Base-by-base conservation (phyloP, 1,140 invertebrate genomes). In the Musca vetustissima region DNA sequence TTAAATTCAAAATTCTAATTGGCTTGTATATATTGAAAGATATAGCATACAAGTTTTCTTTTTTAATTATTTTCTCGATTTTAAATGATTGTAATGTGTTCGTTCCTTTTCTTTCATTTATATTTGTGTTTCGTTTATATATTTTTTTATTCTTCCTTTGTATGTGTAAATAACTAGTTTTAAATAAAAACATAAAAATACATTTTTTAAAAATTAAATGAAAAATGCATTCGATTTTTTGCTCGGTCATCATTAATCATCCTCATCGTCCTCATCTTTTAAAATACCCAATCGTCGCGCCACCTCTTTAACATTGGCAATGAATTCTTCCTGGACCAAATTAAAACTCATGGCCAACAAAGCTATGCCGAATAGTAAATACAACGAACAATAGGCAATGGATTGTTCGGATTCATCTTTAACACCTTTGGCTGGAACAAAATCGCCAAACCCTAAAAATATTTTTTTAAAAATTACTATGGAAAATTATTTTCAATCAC, bases 261-360 rank as follows among this genome's bases (percentile, higher is more conserved):
- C 84, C 43, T 86, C 79, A 13, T 84, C 83, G 66, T 83, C 83
- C 47, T 89, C 88, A n/a, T 92, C 88, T 78, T 95, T 94, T 70
- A 95, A 90, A 77, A 95, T 95, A 22, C 93, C 94, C 24, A 96
- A 83, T 48, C 89, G 88, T 71, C 90, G 92, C 8, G 92, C 93
- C 11, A 95, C 88, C 48, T 88, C 87, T 76, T 94, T 94, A 0
- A 95, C 93, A 74, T 93, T 92, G 59, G 89, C 92, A 71, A 95
- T 93, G 4, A 95, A 93, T 81, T 95, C 92, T 78, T 95, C 93
- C 83, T 96, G 94, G 21, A 98, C 95, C 71, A 99, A 86, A 85
- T 98, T 98, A 84, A 99, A 99, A 77, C 95, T 97, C 98, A 99
- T 99, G 21, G 97, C 97, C 64, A 99, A 83, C 28, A 99, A 85